phyloP scores from a whole-genome alignment of 2,113 vertebrate species.

The Drymodes brunneopygia region DNA sequence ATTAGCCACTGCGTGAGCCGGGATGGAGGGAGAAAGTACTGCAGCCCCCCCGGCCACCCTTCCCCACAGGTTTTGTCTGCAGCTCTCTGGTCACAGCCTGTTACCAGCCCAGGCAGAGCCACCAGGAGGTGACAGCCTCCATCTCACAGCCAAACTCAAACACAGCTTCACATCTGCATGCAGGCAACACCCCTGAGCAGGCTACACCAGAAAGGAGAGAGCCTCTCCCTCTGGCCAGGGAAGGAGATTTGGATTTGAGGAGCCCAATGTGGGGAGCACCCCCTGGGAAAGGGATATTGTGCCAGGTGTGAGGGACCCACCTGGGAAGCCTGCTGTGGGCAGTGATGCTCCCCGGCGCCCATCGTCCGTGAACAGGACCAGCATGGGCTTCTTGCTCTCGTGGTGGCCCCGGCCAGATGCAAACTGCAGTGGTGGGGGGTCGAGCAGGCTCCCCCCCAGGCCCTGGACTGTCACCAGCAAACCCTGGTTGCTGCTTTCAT shows the following conservation, averaged over 20 bases:
- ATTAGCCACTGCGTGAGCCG: fast-evolving
- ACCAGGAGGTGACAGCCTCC: not conserved
- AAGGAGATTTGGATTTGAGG: not conserved
- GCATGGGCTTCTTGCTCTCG: conserved; percentile 88
- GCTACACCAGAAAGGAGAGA: not conserved
- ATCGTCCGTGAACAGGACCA: conserved; percentile 88
- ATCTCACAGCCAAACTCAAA: not conserved
- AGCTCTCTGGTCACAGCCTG: not conserved
- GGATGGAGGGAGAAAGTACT: not conserved
- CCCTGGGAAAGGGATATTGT: fast-evolving
- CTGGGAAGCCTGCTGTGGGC: conserved; percentile 39
- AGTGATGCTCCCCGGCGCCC: conserved; percentile 68
- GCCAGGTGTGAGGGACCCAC: not conserved
- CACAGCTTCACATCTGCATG: not conserved
- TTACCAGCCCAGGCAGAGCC: not conserved
- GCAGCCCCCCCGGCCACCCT: fast-evolving
- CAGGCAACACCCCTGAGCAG: too few relatives aligned
- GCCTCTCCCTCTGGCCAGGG: not conserved
- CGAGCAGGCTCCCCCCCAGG: conserved; percentile 40
- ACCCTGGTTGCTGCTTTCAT: conserved; percentile 80
- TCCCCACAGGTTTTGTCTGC: not conserved
- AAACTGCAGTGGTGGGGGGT: conserved; percentile 74
- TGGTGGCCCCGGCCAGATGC: conserved; percentile 79
- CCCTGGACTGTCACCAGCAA: conserved; percentile 78
- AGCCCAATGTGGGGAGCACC: fast-evolving